A percentile compares a stretch with the other conserved stretches of the same genome.
phyloP scores from a whole-genome alignment of 2,113 vertebrate genomes.

The Daboia siamensis region DNA sequence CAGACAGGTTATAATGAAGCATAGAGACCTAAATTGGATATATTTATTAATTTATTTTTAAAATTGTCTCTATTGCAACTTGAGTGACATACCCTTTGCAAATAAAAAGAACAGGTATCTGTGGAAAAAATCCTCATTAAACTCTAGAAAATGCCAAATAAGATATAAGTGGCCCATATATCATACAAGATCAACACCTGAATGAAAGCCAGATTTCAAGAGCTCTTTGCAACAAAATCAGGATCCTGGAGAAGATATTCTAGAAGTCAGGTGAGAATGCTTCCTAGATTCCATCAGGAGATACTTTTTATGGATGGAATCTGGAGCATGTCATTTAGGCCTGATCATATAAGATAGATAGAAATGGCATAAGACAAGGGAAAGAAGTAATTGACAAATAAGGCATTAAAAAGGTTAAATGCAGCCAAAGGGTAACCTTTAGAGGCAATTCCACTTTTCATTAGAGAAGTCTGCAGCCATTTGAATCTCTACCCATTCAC shows the following conservation, averaged over 20 bases:
- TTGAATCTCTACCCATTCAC: background rate
- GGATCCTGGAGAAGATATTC: background rate
- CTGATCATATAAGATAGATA: background rate
- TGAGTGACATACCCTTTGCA: background rate
- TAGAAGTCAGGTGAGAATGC: background rate
- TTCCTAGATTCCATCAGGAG: background rate
- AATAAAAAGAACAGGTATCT: background rate
- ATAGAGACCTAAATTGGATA: background rate
- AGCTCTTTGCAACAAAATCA: background rate
- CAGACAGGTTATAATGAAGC: background rate
- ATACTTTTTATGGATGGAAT: background rate
- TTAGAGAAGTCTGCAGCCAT: background rate
- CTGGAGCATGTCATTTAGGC: background rate
- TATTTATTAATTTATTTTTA: background rate
- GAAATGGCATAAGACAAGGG: background rate
- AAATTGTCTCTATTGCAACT: background rate
- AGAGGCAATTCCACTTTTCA: background rate
- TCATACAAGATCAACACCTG: background rate
- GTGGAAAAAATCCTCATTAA: background rate
- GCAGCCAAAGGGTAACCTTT: background rate
- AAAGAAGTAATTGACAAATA: background rate
- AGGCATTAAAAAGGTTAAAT: background rate
- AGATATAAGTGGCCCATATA: background rate
- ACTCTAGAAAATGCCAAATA: background rate
- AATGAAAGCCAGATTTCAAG: background rate